Evolutionary conservation across 2,888 invertebrate genomes (phyloP).

Genomic region (Notocelia uddmanniana): DNA sequence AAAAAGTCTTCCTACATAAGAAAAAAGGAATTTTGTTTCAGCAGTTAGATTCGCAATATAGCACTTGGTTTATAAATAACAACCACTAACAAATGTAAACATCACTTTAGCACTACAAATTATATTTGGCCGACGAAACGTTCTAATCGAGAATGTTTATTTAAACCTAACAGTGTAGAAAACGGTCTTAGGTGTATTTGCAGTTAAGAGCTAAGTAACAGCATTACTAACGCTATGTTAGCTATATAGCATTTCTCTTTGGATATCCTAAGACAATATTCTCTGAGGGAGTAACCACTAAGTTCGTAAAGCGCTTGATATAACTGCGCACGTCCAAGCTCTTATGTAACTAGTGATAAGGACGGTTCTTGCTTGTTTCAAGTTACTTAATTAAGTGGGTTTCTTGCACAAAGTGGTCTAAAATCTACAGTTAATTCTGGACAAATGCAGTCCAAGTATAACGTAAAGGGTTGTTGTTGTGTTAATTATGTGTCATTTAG

Average conservation of each 20-base stretch:
- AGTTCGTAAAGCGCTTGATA: not conserved
- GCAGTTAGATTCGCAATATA: not conserved
- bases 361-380: not conserved
- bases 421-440: slow-evolving; percentile 10
- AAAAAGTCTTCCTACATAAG: too few species aligned
- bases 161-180: slow-evolving; percentile 25
- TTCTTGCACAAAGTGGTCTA: slow-evolving; percentile 12
- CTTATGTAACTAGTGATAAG: not conserved
- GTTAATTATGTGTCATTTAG: slow-evolving; percentile 16
- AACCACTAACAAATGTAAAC: slow-evolving; percentile 31
- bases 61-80: not conserved
- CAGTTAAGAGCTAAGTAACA: slow-evolving; percentile 17
- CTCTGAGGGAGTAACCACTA: slow-evolving; percentile 19
- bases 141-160: slow-evolving; percentile 19
- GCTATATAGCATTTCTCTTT: slow-evolving; percentile 21
- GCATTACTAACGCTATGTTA: slow-evolving; percentile 7
- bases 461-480: slow-evolving; percentile 14
- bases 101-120: slow-evolving; percentile 10
- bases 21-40: too few species aligned
- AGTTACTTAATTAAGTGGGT: not conserved
- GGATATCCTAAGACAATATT: slow-evolving; percentile 36
- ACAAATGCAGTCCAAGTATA: slow-evolving; percentile 15
- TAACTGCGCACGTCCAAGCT: not conserved
- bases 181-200: slow-evolving; percentile 20
- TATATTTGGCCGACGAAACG: slow-evolving; percentile 7